A percentile compares a stretch with the other conserved stretches of the same genome.
Conservation (phyloP, 1,140 invertebrate species). For the Paracyclopina nana region DNA sequence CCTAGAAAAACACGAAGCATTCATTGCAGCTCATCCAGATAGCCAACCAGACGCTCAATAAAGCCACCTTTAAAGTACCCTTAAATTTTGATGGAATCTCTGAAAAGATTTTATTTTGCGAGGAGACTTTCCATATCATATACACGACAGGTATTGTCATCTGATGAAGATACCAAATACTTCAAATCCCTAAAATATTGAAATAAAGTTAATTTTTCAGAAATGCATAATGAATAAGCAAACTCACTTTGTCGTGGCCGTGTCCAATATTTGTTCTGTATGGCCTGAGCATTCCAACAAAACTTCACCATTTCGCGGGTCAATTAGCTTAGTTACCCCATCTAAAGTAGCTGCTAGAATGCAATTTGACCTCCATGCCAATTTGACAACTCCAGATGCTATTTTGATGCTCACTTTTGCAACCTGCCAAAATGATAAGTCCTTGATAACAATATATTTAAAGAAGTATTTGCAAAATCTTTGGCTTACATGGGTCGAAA, state of each 20-base stretch:
- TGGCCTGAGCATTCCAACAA: neutral
- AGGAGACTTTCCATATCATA: too few relatives aligned
- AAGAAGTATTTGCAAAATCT: too few relatives aligned
- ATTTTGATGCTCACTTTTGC: neutral
- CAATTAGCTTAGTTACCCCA: neutral
- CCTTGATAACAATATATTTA: too few relatives aligned
- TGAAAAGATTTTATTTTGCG: too few relatives aligned
- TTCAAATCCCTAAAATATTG: too few relatives aligned
- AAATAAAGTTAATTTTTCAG: too few relatives aligned
- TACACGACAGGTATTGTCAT: too few relatives aligned
- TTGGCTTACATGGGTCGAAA: neutral
- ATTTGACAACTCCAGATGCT: neutral
- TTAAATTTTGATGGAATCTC: conserved; percentile 42
- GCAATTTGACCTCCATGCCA: neutral
- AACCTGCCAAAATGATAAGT: too few relatives aligned
- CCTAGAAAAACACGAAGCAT: conserved; percentile 50
- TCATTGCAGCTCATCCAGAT: conserved; percentile 62
- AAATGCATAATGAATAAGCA: too few relatives aligned
- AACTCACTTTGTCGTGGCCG: too few relatives aligned
- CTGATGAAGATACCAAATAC: too few relatives aligned
- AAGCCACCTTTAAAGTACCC: conserved; percentile 35
- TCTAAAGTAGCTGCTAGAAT: conserved; percentile 4
- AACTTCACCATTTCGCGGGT: neutral
- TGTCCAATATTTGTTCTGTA: too few relatives aligned
- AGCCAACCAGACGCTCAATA: conserved; percentile 78